Conservation (phyloP, 2,888 invertebrate species). For the Parnassius orleans region DNA sequence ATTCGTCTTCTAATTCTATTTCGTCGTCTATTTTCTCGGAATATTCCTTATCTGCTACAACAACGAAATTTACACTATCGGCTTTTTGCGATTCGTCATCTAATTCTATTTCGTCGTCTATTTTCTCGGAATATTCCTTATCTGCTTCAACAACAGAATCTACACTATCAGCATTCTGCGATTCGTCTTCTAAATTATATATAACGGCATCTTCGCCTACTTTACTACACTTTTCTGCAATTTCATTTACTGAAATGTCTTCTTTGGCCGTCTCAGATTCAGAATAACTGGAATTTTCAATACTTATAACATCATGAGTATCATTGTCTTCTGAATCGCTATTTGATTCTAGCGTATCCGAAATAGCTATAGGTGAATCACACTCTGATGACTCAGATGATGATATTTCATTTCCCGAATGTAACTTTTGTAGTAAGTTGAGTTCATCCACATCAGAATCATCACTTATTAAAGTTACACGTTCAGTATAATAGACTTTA, state of each 20-base stretch:
- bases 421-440: conserved; percentile 61
- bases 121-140: too few species aligned
- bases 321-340: conserved; percentile 41
- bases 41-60: not conserved
- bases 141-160: conserved; percentile 26
- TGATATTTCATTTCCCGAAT: conserved; percentile 56
- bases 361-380: conserved; percentile 59
- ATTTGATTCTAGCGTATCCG: conserved; percentile 56
- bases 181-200: conserved; percentile 1
- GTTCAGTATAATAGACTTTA: conserved; percentile 15
- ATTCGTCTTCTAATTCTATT: not conserved
- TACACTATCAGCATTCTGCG: conserved; percentile 22
- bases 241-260: conserved; percentile 28
- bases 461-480: conserved; percentile 29
- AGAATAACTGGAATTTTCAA: conserved; percentile 71
- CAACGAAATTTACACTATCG: conserved; percentile 28
- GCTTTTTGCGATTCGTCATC: conserved; percentile 9
- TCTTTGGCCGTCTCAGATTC: conserved; percentile 52
- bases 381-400: conserved; percentile 55
- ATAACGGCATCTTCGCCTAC: not conserved
- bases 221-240: conserved; percentile 15
- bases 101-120: not conserved
- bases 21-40: too few species aligned
- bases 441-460: conserved; percentile 67
- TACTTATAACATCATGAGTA: conserved; percentile 60